Evolutionary conservation across 2,888 invertebrate genomes (phyloP), one percentile per base, ranked within the genome.

Genomic region (Suillia variegata): DNA sequence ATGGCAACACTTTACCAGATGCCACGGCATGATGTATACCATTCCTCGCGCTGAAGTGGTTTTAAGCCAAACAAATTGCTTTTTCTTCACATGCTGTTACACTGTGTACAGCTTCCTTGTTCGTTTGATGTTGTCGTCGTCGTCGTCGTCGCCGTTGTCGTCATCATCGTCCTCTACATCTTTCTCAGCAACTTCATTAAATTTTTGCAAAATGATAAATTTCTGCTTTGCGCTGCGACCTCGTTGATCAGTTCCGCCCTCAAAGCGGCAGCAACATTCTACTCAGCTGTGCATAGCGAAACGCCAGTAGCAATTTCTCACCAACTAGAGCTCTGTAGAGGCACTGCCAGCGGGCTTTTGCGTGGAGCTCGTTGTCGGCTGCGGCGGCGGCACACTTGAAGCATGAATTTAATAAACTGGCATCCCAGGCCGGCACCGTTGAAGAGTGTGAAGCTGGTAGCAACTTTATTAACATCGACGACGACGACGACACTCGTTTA

Each of bases 51-150:
- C 10, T 10, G 5, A 26, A 26, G 26, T 4, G 13, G 12, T n/a
- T n/a, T 50, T 50, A 56, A 56, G 56, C 50, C 18, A 26, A 56
- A 56, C 56, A 56, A 50, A 56, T 56, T 56, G 42, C 38, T 56
- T 34, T 50, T 17, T 22, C 13, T 22, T 15, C 55, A n/a, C n/a
- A n/a, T n/a, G n/a, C n/a, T n/a, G n/a, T n/a, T n/a, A n/a, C n/a
- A n/a, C n/a, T n/a, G n/a, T n/a, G n/a, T n/a, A n/a, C n/a, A n/a
- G n/a, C n/a, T n/a, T n/a, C n/a, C n/a, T n/a, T n/a, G n/a, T n/a
- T n/a, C n/a, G n/a, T n/a, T n/a, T n/a, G n/a, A n/a, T n/a, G n/a
- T n/a, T n/a, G n/a, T n/a, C n/a, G n/a, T n/a, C n/a, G n/a, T n/a
- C n/a, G n/a, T n/a, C n/a, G n/a, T n/a, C n/a, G n/a, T n/a, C n/a